A percentile compares a stretch with the other conserved stretches of the same genome.
These are phyloP conservation scores for Tuberolachnus salignus DNA, from an alignment of 2,888 invertebrate genomes.

Conservation along the genomic window DNA sequence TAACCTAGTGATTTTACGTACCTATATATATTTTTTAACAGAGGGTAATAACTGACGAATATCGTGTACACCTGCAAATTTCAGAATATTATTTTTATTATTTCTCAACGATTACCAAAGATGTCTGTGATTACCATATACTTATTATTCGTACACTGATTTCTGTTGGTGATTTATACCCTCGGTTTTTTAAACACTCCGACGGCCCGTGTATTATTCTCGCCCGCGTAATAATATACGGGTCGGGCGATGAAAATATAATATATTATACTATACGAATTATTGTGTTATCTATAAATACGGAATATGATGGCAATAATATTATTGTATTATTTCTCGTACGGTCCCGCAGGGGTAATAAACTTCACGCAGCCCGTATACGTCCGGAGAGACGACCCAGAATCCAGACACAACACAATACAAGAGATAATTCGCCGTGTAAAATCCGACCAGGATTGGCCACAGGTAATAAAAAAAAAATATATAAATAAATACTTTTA, in stretches of 20 bases:
- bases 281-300: too few relatives aligned
- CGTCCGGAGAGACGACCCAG: constrained; percentile 90
- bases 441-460: constrained; percentile 85
- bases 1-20: background rate
- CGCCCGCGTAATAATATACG: background rate
- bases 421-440: constrained; percentile 85
- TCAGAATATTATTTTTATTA: too few relatives aligned
- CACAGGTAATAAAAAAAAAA: constrained; percentile 69
- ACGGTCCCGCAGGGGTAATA: constrained; percentile 73
- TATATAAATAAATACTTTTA: constrained; percentile 57
- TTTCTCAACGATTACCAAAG: too few relatives aligned
- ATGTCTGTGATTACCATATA: too few relatives aligned
- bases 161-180: too few relatives aligned
- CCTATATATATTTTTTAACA: too few relatives aligned
- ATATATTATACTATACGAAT: too few relatives aligned
- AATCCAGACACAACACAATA: constrained; percentile 88
- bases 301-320: background rate
- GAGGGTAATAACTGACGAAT: too few relatives aligned
- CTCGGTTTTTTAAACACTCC: background rate
- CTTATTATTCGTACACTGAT: too few relatives aligned
- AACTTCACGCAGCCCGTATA: constrained; percentile 95
- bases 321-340: constrained; percentile 5
- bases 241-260: background rate
- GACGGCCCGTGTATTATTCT: background rate
- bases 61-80: too few relatives aligned